phyloP scores from a whole-genome alignment of 1,140 invertebrate genomes.

The Eriosoma lanigerum region DNA sequence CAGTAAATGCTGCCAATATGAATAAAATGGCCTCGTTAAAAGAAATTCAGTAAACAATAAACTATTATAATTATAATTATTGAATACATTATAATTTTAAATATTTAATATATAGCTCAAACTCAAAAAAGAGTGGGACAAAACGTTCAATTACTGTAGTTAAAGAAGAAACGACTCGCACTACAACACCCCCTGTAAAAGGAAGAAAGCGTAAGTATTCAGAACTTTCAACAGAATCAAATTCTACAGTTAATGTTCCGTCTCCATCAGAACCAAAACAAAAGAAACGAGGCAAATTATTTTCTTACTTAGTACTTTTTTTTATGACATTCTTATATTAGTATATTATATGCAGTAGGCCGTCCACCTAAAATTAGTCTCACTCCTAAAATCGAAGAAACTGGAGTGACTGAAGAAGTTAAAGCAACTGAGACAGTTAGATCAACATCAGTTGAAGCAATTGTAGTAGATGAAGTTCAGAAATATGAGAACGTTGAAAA shows the following conservation, averaged over 20 bases:
- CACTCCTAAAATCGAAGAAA: conserved; percentile 14
- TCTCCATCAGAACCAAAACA: conserved; percentile 2
- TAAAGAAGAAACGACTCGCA: conserved; percentile 40
- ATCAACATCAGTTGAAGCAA: background rate
- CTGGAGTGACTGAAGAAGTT: background rate
- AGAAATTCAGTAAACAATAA: conserved; percentile 69
- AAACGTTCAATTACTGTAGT: conserved; percentile 39
- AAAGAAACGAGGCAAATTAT: conserved; percentile 30
- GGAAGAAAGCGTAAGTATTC: conserved; percentile 31
- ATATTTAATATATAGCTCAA: conserved; percentile 14
- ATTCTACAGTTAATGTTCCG: background rate
- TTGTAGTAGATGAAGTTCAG: background rate
- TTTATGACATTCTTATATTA: background rate
- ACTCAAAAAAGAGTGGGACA: conserved; percentile 35
- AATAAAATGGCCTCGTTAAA: conserved; percentile 87
- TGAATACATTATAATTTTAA: conserved; percentile 4
- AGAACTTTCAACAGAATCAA: conserved; percentile 11
- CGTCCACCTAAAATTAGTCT: background rate
- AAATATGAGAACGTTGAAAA: background rate
- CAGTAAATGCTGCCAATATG: conserved; percentile 89
- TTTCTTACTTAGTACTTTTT: background rate
- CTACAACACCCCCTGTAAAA: conserved; percentile 18
- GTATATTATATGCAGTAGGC: background rate
- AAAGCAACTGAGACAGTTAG: background rate
- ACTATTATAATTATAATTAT: background rate